phyloP scores from a whole-genome alignment of 2,888 invertebrate genomes.

The Quadroppia sp. region DNA sequence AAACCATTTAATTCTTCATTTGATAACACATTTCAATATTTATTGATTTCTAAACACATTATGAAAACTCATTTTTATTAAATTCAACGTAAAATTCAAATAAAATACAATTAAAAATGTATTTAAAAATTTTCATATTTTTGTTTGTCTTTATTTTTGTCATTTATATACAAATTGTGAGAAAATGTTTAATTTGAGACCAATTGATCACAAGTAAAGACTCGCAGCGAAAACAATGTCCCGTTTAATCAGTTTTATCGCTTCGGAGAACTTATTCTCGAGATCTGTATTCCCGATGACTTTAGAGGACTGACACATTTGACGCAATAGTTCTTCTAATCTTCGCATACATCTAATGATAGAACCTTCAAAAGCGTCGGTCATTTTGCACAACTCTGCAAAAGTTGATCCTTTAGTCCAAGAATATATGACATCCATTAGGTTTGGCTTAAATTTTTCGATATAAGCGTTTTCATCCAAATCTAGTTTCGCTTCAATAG shows the following conservation, averaged over 20 bases:
- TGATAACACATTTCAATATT: too few relatives aligned
- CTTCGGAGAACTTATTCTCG: constrained; percentile 90
- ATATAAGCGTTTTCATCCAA: too few relatives aligned
- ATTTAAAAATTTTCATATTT: too few relatives aligned
- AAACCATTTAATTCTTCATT: too few relatives aligned
- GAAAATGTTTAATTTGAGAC: too few relatives aligned
- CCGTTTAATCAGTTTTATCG: constrained; percentile 83
- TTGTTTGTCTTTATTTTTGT: not conserved
- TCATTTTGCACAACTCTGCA: constrained; percentile 83
- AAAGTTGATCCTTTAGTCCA: constrained; percentile 73
- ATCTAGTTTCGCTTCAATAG: too few relatives aligned
- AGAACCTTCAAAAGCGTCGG: constrained; percentile 94
- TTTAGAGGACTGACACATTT: constrained; percentile 86
- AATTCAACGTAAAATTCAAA: too few relatives aligned
- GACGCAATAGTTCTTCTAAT: constrained; percentile 80
- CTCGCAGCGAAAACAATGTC: constrained; percentile 98
- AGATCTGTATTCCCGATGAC: constrained; percentile 89
- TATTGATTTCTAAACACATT: too few relatives aligned
- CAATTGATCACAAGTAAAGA: too few relatives aligned
- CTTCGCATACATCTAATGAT: constrained; percentile 97
- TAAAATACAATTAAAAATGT: too few relatives aligned
- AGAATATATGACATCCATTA: constrained; percentile 56
- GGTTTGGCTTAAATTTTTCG: too few relatives aligned
- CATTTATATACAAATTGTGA: not conserved
- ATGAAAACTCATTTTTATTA: too few relatives aligned